Conservation (phyloP, 2,113 vertebrate species). For the Rousettus leschenaultii region DNA sequence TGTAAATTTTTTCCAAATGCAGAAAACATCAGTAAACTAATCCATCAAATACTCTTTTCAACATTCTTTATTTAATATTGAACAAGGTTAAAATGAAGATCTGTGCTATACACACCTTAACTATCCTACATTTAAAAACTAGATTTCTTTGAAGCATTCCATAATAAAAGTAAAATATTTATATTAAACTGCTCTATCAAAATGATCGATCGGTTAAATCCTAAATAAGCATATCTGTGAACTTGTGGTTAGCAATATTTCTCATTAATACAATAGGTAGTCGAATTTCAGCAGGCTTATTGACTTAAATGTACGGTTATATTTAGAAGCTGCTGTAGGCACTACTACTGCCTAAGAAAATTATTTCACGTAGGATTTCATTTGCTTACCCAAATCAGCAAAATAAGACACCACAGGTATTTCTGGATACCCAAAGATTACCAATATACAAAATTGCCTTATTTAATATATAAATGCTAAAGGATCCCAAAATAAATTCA, state of each 20-base stretch:
- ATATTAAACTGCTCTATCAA: neutral
- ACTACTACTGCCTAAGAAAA: conserved; percentile 1
- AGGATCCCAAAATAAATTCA: neutral
- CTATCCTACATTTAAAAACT: conserved; percentile 9
- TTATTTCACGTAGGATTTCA: neutral
- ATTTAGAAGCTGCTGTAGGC: neutral
- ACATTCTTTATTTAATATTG: neutral
- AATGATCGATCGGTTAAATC: neutral
- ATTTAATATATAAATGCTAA: neutral
- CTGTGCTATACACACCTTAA: neutral
- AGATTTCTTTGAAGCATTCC: neutral
- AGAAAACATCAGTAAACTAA: conserved; percentile 41
- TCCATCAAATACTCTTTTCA: conserved; percentile 16
- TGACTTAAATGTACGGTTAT: neutral
- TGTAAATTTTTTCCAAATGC: conserved; percentile 27
- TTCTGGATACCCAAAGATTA: neutral
- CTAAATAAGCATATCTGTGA: neutral
- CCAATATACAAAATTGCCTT: neutral
- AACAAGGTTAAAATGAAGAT: conserved; percentile 24
- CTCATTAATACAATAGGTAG: neutral
- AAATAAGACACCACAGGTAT: neutral
- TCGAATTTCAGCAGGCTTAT: neutral
- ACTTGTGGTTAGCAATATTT: neutral
- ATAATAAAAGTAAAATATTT: neutral
- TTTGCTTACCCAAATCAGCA: conserved; percentile 32